Percentiles rank a stretch among this genome's conserved stretches.
Evolutionary conservation across 1,140 invertebrate genomes (phyloP).

Genomic region (Chrysomallon squamiferum): DNA sequence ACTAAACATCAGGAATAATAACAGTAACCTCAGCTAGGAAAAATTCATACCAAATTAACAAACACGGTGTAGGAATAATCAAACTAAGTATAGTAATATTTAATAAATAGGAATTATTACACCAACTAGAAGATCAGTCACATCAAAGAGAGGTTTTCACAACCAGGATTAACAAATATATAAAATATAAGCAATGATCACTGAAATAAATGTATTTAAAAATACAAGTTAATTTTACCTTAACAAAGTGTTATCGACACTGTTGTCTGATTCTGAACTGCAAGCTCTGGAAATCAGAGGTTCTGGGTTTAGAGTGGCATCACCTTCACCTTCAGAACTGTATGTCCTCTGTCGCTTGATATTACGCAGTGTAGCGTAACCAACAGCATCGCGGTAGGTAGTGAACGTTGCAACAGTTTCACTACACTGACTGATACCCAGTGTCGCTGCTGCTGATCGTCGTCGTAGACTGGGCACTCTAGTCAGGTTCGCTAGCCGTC

Average conservation of each 20-base stretch:
- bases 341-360: conserved; percentile 71
- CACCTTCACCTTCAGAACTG: conserved; percentile 40
- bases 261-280: conserved; percentile 27
- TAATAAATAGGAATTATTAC: no score
- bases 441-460: conserved; percentile 19
- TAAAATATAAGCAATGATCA: no score
- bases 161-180: no score
- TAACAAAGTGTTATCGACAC: conserved; percentile 21
- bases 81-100: no score
- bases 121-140: no score
- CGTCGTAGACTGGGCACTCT: conserved; percentile 51
- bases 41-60: no score
- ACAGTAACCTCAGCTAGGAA: no score
- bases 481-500: conserved; percentile 51
- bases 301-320: not conserved
- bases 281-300: conserved; percentile 13
- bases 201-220: no score
- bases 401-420: conserved; percentile 30
- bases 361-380: conserved; percentile 80
- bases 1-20: no score
- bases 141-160: no score
- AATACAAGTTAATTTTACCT: no score
- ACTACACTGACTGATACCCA: conserved; percentile 11
- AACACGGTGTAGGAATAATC: no score
- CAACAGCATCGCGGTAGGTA: conserved; percentile 68